A percentile compares a stretch with the other conserved stretches of the same genome.
phyloP scores from a whole-genome alignment of 2,888 invertebrate species.

The Perithous albicinctus region DNA sequence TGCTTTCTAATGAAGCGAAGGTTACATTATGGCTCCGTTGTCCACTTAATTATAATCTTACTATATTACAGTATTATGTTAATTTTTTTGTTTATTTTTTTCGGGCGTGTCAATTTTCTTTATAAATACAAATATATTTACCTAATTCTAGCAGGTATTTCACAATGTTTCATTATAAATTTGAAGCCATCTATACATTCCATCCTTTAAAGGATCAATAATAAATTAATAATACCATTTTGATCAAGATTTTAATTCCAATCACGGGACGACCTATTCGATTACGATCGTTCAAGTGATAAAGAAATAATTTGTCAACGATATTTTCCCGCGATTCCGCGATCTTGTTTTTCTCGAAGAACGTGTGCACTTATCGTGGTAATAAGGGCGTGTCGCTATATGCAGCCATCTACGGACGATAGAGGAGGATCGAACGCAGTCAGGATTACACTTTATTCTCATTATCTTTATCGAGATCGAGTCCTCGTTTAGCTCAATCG shows the following conservation, averaged over 20 bases:
- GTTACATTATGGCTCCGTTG: not conserved
- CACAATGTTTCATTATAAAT: not conserved
- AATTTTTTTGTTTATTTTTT: not conserved
- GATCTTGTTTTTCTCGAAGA: conserved; percentile 15
- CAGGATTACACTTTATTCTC: conserved; percentile 65
- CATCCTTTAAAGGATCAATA: not conserved
- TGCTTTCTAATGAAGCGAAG: not conserved
- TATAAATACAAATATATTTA: too few species aligned
- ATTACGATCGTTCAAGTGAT: conserved; percentile 47
- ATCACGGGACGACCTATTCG: conserved; percentile 4
- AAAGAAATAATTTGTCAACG: conserved; percentile 58
- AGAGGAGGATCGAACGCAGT: conserved; percentile 41
- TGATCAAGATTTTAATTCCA: conserved; percentile 12
- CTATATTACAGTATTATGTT: not conserved
- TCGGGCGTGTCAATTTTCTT: not conserved
- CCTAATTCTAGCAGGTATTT: not conserved
- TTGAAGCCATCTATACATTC: not conserved
- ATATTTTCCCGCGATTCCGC: conserved; percentile 21
- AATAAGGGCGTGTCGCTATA: conserved; percentile 73
- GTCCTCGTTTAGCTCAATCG: conserved; percentile 58
- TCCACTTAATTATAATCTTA: not conserved
- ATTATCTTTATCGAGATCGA: conserved; percentile 71
- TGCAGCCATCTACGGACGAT: conserved; percentile 32
- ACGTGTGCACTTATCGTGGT: conserved; percentile 56
- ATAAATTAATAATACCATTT: conserved; percentile 9